phyloP scores from a whole-genome alignment of 1,140 invertebrate genomes.

The Leptopilina boulardi region DNA sequence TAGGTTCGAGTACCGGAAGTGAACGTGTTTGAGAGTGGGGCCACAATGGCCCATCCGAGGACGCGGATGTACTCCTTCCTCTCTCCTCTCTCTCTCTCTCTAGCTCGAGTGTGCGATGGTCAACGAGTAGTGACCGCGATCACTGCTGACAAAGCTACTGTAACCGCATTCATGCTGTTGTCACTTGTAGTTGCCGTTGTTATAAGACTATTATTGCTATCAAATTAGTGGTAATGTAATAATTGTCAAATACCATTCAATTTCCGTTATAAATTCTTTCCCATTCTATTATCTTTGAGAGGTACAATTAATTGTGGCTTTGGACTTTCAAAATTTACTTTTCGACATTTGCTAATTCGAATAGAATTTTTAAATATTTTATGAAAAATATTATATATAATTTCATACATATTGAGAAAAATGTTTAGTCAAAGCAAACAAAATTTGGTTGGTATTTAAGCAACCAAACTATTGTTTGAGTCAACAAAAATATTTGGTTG shows the following conservation, averaged over 20 bases:
- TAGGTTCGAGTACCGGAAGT: conserved; percentile 58
- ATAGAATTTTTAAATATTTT: too few species aligned
- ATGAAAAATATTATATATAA: too few species aligned
- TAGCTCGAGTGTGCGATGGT: not conserved
- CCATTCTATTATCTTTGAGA: too few species aligned
- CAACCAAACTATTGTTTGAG: too few species aligned
- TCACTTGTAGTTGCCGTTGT: not conserved
- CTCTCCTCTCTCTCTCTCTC: not conserved
- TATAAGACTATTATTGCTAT: not conserved
- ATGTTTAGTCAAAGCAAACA: too few species aligned
- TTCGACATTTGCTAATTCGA: too few species aligned
- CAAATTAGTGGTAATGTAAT: not conserved
- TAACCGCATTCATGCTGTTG: not conserved
- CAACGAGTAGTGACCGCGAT: conserved; percentile 4
- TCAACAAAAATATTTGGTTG: too few species aligned
- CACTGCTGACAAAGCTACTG: not conserved
- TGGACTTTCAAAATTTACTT: too few species aligned
- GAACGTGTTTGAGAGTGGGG: conserved; percentile 35
- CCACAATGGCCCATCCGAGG: conserved; percentile 4
- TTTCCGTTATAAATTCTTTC: too few species aligned
- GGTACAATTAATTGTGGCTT: too few species aligned
- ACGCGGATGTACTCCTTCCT: not conserved
- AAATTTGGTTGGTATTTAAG: too few species aligned
- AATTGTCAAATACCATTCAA: not conserved
- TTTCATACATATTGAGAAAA: too few species aligned